Conservation (phyloP, 1,140 invertebrate species). For the Drosophila lini region DNA sequence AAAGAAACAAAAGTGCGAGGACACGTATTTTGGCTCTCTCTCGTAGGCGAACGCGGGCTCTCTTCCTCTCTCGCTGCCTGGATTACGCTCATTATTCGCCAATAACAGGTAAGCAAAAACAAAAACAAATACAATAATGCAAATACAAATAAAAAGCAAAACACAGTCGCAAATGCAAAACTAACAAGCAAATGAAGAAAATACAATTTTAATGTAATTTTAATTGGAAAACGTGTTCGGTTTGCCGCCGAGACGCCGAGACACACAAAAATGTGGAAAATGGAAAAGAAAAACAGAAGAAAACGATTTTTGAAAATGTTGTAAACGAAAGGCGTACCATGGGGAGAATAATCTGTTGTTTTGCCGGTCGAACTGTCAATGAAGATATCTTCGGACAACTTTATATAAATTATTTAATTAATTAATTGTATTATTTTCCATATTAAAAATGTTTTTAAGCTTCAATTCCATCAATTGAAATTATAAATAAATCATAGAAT, state of each 20-base stretch:
- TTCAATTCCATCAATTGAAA: no score
- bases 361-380: constrained; percentile 22
- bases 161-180: constrained; percentile 6
- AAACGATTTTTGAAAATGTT: constrained; percentile 3
- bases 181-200: constrained; percentile 14
- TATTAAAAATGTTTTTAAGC: no score
- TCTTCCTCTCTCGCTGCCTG: constrained; percentile 2
- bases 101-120: constrained; percentile 40
- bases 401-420: no score
- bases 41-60: constrained; percentile 1
- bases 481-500: no score
- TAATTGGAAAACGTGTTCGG: constrained; percentile 39
- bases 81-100: constrained; percentile 32
- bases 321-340: constrained; percentile 5
- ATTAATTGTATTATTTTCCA: no score
- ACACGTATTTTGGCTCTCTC: constrained; percentile 23
- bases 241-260: constrained; percentile 14
- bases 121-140: constrained; percentile 13
- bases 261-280: constrained; percentile 31
- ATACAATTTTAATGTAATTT: constrained; percentile 47
- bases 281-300: background rate
- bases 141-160: background rate
- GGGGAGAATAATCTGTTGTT: background rate
- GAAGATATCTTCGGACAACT: background rate
- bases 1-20: constrained; percentile 24